A percentile compares a stretch with the other conserved stretches of the same genome.
Evolutionary conservation across 2,888 invertebrate genomes (phyloP).

Genomic region (Lymantria dispar): DNA sequence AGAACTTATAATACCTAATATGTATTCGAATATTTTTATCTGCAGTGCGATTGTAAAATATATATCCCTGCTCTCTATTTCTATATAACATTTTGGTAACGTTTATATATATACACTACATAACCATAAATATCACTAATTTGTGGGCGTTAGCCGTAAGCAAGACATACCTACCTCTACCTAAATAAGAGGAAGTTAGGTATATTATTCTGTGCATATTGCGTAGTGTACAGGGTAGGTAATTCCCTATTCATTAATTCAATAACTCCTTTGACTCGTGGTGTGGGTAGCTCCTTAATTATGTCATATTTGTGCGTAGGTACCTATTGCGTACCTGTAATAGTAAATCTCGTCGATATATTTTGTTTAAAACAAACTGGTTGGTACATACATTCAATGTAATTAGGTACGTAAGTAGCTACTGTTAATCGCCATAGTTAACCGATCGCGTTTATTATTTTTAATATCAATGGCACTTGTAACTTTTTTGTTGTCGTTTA

Average conservation of each 20-base stretch:
- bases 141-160: slow-evolving; percentile 30
- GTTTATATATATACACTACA: slow-evolving; percentile 26
- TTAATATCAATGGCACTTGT: not conserved
- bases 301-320: slow-evolving; percentile 7
- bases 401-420: not conserved
- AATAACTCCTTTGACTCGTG: slow-evolving; percentile 4
- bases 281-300: slow-evolving; percentile 5
- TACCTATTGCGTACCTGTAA: slow-evolving; percentile 21
- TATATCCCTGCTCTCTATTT: slow-evolving; percentile 31
- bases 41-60: slow-evolving; percentile 22
- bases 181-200: not conserved
- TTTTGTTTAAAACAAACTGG: slow-evolving; percentile 3
- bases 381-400: not conserved
- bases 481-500: slow-evolving; percentile 14
- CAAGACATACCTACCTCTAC: slow-evolving; percentile 1
- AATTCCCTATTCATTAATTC: slow-evolving; percentile 22
- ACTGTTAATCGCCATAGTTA: not conserved
- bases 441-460: not conserved
- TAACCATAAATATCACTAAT: slow-evolving; percentile 14
- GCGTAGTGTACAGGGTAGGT: slow-evolving; percentile 2
- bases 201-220: not conserved
- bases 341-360: slow-evolving; percentile 14
- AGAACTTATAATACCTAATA: slow-evolving; percentile 11
- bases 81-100: slow-evolving; percentile 13
- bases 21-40: slow-evolving; percentile 16